Evolutionary conservation across 2,113 vertebrate species (phyloP), one percentile per base, ranked within the genome.

Genomic region (Epinephelus lanceolatus): DNA sequence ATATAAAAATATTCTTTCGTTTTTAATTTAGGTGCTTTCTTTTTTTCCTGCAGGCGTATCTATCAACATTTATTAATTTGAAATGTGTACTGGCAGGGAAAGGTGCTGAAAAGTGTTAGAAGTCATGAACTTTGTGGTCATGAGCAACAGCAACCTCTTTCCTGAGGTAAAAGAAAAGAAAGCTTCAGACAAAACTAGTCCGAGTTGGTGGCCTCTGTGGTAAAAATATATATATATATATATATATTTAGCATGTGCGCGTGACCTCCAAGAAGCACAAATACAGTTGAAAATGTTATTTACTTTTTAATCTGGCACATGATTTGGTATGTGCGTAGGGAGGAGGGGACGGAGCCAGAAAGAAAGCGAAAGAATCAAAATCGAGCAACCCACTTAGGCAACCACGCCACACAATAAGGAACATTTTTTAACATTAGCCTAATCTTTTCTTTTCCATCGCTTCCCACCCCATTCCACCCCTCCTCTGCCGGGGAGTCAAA

Each of bases 401-500:
- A 90, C 89, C 80, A 51, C 73, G 81, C 59, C 53, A 61, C 88
- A 93, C 93, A 93, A 94, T 94, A 83, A 88, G 83, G 76, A 88
- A 83, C 78, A 81, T 93, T 93, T 93, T 90, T 92, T 89, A 88
- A 88, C 85, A 89, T 84, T 90, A 80, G 83, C 83, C 90, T 84
- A 95, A 94, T 94, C 94, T 92, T 89, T 93, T 86, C 81, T 91
- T 90, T 88, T 89, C 71, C 80, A 60, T 25, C 27, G 7, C 78
- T 65, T 57, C 81, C 82, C 73, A 19, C 23, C 73, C 84, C 65
- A 55, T 80, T 77, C 81, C 73, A 62, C 71, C 76, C 81, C 76
- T 84, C 81, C 88, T 88, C 90, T 86, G 88, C 88, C 61, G 77
- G 83, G 53, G 89, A 95, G 92, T 94, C 91, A 93, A 94, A 94